phyloP scores from a whole-genome alignment of 1,140 invertebrate species.

The Venustaconcha ellipsiformis region DNA sequence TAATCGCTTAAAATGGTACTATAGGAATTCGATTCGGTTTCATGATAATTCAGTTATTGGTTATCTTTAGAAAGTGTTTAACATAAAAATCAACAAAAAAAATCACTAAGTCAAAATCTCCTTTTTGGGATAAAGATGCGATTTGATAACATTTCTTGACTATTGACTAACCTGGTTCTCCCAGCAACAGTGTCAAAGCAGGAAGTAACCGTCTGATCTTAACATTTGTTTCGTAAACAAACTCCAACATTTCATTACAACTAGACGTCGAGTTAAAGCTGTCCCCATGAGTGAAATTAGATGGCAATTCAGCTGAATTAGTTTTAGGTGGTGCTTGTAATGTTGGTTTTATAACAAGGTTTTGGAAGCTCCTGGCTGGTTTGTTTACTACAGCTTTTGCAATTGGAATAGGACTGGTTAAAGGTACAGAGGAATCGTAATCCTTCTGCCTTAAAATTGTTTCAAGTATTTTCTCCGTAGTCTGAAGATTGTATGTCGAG shows the following conservation, averaged over 20 bases:
- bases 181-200: slow-evolving; percentile 40
- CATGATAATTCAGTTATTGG: no score
- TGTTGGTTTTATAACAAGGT: not conserved
- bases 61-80: no score
- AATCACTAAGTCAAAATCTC: no score
- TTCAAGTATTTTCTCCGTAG: slow-evolving; percentile 15
- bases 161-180: slow-evolving; percentile 44
- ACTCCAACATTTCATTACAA: slow-evolving; percentile 24
- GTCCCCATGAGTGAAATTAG: no score
- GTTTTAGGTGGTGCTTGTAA: no score
- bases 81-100: no score
- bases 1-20: no score
- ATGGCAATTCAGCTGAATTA: no score
- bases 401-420: not conserved
- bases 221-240: slow-evolving; percentile 37
- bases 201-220: slow-evolving; percentile 44
- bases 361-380: not conserved
- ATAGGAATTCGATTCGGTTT: no score
- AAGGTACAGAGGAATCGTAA: no score
- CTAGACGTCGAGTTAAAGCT: not conserved
- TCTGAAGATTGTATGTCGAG: slow-evolving; percentile 11
- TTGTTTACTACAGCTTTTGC: not conserved
- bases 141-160: not conserved
- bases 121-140: no score
- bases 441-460: no score